A percentile compares a stretch with the other conserved stretches of the same genome.
Evolutionary conservation across 2,888 invertebrate genomes (phyloP).

Genomic region (Congeria kusceri): DNA sequence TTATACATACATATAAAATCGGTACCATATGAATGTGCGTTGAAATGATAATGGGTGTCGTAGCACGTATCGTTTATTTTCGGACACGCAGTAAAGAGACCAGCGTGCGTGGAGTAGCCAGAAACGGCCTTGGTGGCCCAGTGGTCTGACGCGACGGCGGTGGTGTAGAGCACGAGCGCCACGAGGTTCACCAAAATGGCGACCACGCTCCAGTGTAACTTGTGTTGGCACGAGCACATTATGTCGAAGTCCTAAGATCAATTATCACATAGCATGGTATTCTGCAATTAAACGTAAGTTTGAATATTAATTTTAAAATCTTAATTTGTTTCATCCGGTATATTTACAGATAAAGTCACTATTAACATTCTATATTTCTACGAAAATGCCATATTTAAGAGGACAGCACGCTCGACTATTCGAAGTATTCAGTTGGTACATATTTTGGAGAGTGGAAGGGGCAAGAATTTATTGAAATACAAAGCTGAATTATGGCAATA

Average conservation of each 20-base stretch:
- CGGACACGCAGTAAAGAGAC: slow-evolving; percentile 52
- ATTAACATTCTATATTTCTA: too few species aligned
- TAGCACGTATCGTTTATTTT: slow-evolving; percentile 57
- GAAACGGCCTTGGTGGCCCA: slow-evolving; percentile 48
- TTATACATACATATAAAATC: neutral
- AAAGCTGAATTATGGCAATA: too few species aligned
- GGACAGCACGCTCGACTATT: too few species aligned
- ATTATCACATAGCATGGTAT: too few species aligned
- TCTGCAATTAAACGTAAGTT: too few species aligned
- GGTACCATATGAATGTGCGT: slow-evolving; percentile 23
- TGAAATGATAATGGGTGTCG: slow-evolving; percentile 57
- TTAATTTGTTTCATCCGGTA: too few species aligned
- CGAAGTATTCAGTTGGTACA: too few species aligned
- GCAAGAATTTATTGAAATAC: too few species aligned
- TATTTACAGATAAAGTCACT: too few species aligned
- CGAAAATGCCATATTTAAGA: too few species aligned
- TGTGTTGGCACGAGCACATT: slow-evolving; percentile 54
- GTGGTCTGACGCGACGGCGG: slow-evolving; percentile 45
- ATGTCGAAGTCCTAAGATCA: neutral
- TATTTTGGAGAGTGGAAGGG: too few species aligned
- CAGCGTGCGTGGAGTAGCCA: slow-evolving; percentile 30
- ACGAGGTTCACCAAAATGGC: slow-evolving; percentile 53
- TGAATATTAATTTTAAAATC: too few species aligned
- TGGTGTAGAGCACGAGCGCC: slow-evolving; percentile 41
- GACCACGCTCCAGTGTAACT: slow-evolving; percentile 62